Base-by-base conservation (phyloP, 64 coral and sea anemone genomes). In the Montipora efflorescens region DNA sequence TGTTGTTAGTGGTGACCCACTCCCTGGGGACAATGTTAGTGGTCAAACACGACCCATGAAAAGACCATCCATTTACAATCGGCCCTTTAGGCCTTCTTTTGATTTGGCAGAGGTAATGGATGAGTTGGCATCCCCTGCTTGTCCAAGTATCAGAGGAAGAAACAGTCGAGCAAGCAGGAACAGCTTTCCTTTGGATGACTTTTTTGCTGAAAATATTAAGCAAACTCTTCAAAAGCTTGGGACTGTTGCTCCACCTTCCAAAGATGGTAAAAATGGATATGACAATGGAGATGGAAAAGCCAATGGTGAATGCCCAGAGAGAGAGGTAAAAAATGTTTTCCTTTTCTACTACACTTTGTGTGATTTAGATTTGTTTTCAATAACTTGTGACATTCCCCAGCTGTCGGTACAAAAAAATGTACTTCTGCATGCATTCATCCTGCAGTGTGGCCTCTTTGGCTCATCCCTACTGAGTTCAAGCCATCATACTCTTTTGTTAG, bases 111-210 rank as follows among this genome's bases (percentile, higher is more conserved):
- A 98, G 86, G 97, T 79, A 5, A 79, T 98, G 71, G 81, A 94
- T 14, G 88, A 76, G 79, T 58, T 98, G n/a, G 83, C 80, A 48
- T 98, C 94, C 15, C 97, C 97, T 58, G 75, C 48, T 75, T 89
- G 87, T 47, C 59, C 82, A 8, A 91, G 72, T 87, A 14, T 73
- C 9, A 93, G 76, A 44, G 89, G 69, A 36, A 92, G 96, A 57
- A 95, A 90, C 79, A 98, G 96, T 80, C 75, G 90, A 21, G 79
- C 74, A 14, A 98, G 96, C 87, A 81, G 96, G 21, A 92, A 95
- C 36, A 98, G 96, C 43, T 93, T 98, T 48, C 93, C 94, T 76
- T 47, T 98, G 58, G 97, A 91, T 94, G 97, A 96, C 12, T 88
- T 91, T n/a, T 88, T 98, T 48, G 69, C 92, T 75, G 91, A 96